Evolutionary conservation across 2,888 invertebrate genomes (phyloP), one percentile per base, ranked within the genome.

Genomic region (Hydropsyche betteni): DNA sequence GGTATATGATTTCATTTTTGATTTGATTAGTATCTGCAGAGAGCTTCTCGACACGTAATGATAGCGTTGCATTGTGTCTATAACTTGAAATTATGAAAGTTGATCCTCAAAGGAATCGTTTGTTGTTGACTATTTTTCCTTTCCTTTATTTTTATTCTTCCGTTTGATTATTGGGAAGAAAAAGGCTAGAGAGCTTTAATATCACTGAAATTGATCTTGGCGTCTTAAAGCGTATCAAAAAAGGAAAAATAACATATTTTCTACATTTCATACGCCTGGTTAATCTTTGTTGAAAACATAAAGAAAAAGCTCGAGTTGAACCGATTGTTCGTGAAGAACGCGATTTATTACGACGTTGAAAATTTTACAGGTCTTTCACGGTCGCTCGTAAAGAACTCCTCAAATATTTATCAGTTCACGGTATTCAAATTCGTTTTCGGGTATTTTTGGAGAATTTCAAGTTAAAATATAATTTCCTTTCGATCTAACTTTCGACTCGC

Each of bases 71-170:
- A 64, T 64, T 10, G 64, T 34, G 36, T 36, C 36, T 64, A 58
- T 58, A 58, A 58, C 58, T 58, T 58, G 64, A 64, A 64, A 64
- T 64, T 64, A 64, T 64, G 64, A 64, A 36, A 12, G 64, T 3
- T 8, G 4, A 64, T 10, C 34, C 64, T 36, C 36, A 64, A 36
- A 64, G 58, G 58, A 24, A 58, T 58, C 24, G 58, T 16, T n/a
- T 24, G 16, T 16, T 64, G 24, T 64, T 64, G 10, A 8, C 34
- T 36, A 64, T 34, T 36, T 8, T 64, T 64, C 8, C 24, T 51
- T 51, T 55, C 12, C 55, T 55, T 12, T 8, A 10, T 55, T 8
- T n/a, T 55, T 55, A 12, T 16, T 16, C 10, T 6, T 55, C 55
- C 14, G 16, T 55, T 4, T 55, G 6, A 14, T 16, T n/a, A n/a